Base-by-base conservation (phyloP, 1,140 invertebrate species). In the Ceratitis capitata region DNA sequence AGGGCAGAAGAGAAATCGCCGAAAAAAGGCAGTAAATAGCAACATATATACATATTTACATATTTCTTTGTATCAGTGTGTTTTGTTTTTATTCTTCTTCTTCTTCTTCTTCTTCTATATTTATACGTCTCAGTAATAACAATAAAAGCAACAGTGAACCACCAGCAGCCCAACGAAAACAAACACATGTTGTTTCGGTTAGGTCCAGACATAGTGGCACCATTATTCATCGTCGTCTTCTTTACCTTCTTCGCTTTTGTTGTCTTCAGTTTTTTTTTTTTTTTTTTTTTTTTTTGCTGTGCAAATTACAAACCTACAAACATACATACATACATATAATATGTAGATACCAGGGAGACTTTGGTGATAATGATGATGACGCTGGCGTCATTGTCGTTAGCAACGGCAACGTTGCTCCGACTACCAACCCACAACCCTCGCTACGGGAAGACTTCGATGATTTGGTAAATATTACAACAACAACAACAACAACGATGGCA, bases 191-290 rank as follows among this genome's bases (percentile, higher is more conserved):
- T 56, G 32, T 83, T 83, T 83, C 82, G 49, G 82, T 83, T 51
- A 53, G 82, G 56, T 83, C 85, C 85, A 85, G 85, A 85, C 85
- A 85, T 85, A 83, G 74, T 85, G 85, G 85, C 85, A 85, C 85
- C 85, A 78, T 85, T 85, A 82, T 85, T 85, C 74, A 85, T 83
- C 74, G 53, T 82, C 74, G 51, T 58, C 49, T 35, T 85, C 64
- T n/a, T 51, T 47, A n/a, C 16, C 42, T 82, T 82, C 78, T 45
- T 47, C 78, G 14, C 47, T 29, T n/a, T 49, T 82, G 9, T 83
- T 49, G 53, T 82, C 74, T 35, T 58, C 49, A n/a, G 74, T 47
- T n/a, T 51, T 47, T 12, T 16, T 23, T 82, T 82, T 42, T 45
- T 47, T 42, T 23, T 26, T 29, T n/a, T 49, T 82, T 9, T 16